Percentiles rank a stretch among this genome's conserved stretches.
These are phyloP conservation scores for Psilopogon haemacephalus DNA, from an alignment of 2,113 vertebrate species.

Conservation along the genomic window DNA sequence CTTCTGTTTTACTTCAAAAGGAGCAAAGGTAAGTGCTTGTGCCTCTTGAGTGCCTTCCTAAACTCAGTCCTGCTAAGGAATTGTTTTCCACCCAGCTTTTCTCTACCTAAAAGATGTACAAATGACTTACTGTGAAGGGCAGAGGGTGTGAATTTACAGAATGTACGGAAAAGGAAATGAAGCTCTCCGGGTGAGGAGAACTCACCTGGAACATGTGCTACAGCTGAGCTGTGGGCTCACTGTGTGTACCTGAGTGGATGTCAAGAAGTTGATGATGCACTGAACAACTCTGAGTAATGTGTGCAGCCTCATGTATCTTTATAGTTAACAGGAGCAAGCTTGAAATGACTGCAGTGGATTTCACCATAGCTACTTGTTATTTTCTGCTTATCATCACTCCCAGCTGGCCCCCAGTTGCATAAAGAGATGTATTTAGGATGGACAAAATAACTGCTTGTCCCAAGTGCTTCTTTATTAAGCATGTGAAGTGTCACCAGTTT, in stretches of 20 bases:
- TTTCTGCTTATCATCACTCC: neutral
- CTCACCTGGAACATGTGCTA: neutral
- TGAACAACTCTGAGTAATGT: neutral
- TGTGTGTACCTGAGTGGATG: fast-evolving
- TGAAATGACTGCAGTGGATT: neutral
- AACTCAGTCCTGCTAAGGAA: neutral
- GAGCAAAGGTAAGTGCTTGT: neutral
- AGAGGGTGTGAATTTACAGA: neutral
- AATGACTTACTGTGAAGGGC: neutral
- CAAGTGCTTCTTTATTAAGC: neutral
- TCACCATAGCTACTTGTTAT: neutral
- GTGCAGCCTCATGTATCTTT: neutral
- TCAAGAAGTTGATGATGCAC: neutral
- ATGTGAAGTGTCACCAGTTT: neutral
- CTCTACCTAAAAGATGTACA: neutral
- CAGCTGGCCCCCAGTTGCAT: neutral
- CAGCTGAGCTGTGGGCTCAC: neutral
- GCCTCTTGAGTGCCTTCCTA: neutral
- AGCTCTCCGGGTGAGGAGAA: neutral
- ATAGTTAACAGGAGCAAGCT: neutral
- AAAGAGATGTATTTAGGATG: neutral
- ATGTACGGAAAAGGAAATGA: neutral
- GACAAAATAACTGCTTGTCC: neutral
- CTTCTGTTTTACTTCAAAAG: neutral
- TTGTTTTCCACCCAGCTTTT: neutral